These are phyloP conservation scores for Epinotia nisella DNA, from an alignment of 2,888 invertebrate species.

Conservation along the genomic window DNA sequence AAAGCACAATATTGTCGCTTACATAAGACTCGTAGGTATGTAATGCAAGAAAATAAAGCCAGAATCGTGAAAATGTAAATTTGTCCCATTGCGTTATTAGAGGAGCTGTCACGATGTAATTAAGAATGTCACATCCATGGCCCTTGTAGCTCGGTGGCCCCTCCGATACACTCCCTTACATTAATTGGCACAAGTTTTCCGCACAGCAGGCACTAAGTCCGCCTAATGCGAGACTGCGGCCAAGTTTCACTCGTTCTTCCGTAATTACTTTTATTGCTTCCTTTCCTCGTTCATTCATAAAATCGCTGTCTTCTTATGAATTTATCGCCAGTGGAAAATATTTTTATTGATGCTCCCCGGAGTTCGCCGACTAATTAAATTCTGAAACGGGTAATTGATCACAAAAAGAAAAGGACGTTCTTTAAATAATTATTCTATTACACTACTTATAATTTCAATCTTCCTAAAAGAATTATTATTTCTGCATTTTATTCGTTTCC, in stretches of 20 bases:
- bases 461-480: background rate
- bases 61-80: conserved; percentile 1
- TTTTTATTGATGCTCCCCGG: conserved; percentile 43
- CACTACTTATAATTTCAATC: background rate
- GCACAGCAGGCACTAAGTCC: conserved; percentile 68
- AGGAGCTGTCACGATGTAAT: background rate
- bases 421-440: background rate
- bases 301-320: conserved; percentile 58
- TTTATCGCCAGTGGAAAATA: conserved; percentile 45
- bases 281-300: conserved; percentile 66
- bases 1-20: background rate
- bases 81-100: background rate
- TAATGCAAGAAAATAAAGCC: background rate
- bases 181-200: conserved; percentile 71
- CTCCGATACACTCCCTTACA: conserved; percentile 59
- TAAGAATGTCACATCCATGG: conserved; percentile 16
- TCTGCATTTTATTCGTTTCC: background rate
- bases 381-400: conserved; percentile 40
- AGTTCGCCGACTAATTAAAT: conserved; percentile 41
- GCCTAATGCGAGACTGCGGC: conserved; percentile 67
- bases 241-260: conserved; percentile 69
- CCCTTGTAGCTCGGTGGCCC: conserved; percentile 43
- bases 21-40: background rate
- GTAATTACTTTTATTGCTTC: conserved; percentile 74
- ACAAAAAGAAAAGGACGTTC: conserved; percentile 3